Conservation (phyloP, 2,113 vertebrate species). For the Megatriorchis doriae region DNA sequence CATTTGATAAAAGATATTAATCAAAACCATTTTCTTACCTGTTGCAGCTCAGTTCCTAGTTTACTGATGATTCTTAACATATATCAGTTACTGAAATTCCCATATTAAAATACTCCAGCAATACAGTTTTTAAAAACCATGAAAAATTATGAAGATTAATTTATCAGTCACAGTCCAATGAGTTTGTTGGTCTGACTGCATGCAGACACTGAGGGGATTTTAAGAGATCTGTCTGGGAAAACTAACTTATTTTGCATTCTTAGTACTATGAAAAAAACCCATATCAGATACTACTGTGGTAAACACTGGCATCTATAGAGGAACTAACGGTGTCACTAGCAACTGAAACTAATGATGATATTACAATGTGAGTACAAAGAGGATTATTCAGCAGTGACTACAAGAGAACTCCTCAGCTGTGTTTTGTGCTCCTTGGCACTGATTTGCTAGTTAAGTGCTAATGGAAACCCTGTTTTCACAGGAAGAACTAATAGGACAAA, state of each 20-base stretch:
- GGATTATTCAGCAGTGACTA: background rate
- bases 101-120: background rate
- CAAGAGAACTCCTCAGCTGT: background rate
- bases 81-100: background rate
- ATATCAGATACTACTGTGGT: background rate
- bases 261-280: fast-evolving
- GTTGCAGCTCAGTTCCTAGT: background rate
- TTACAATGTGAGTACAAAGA: background rate
- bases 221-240: background rate
- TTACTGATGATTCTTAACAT: background rate
- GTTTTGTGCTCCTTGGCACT: background rate
- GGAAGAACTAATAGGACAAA: background rate
- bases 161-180: background rate
- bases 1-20: background rate
- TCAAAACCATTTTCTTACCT: background rate
- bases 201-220: background rate
- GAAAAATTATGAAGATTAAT: background rate
- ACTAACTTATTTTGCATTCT: background rate
- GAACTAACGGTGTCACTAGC: background rate
- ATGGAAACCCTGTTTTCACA: background rate
- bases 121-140: background rate
- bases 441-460: background rate
- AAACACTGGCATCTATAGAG: background rate
- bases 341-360: background rate
- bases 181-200: background rate